Conservation (phyloP, 2,113 vertebrate genomes). For the Sakesphorus luctuosus region DNA sequence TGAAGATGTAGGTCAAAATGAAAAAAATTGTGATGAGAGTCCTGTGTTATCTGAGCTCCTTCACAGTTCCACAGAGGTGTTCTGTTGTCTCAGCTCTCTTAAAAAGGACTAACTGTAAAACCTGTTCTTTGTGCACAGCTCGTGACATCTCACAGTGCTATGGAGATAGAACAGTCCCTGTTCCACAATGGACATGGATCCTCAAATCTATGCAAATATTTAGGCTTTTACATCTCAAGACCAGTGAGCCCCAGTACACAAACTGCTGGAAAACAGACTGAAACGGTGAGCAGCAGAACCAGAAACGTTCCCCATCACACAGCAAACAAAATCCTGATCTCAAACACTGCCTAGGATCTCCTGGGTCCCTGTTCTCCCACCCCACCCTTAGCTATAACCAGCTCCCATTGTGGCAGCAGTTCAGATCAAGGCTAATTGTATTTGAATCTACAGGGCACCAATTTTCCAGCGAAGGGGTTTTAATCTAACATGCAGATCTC, state of each 20-base stretch:
- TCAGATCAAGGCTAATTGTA: slow-evolving; percentile 57
- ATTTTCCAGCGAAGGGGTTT: slow-evolving; percentile 69
- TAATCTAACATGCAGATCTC: slow-evolving; percentile 71
- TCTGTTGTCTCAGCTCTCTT: background rate
- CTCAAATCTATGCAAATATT: background rate
- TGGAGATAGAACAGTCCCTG: background rate
- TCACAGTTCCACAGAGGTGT: background rate
- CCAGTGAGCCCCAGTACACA: rapidly evolving
- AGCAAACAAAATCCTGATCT: background rate
- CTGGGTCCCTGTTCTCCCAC: background rate
- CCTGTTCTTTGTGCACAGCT: background rate
- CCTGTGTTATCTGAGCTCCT: background rate
- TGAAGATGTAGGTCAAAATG: slow-evolving; percentile 25
- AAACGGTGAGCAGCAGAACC: rapidly evolving
- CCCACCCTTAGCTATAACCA: background rate
- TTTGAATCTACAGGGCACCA: slow-evolving; percentile 64
- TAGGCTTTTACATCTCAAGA: background rate
- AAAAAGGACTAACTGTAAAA: background rate
- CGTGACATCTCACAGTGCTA: background rate
- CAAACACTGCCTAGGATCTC: background rate
- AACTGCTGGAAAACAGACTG: background rate
- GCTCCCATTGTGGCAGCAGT: background rate
- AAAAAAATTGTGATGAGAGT: background rate
- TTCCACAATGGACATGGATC: background rate
- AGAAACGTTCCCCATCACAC: rapidly evolving